Evolutionary conservation across 2,888 invertebrate genomes (phyloP).

Genomic region (Heterodera filipjevi): DNA sequence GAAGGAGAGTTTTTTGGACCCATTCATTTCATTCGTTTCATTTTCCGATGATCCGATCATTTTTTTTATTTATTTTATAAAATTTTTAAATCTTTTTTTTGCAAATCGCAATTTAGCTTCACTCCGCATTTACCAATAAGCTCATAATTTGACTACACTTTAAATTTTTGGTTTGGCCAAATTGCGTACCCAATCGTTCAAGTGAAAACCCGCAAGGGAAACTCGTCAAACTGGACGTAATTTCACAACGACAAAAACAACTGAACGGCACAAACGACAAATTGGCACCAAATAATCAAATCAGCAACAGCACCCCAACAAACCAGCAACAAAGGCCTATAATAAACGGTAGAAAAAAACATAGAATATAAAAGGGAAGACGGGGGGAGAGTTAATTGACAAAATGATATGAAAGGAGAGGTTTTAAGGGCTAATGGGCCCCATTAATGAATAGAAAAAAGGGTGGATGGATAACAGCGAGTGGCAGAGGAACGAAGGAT

Average conservation of each 20-base stretch:
- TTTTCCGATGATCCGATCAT: no score
- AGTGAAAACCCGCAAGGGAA: not conserved
- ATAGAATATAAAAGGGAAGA: not conserved
- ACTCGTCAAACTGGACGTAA: slow-evolving; percentile 25
- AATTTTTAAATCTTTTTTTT: no score
- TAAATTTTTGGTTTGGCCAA: not conserved
- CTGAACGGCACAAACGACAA: slow-evolving; percentile 10
- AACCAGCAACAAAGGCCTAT: not conserved
- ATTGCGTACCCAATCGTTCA: not conserved
- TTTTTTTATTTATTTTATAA: no score
- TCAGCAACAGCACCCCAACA: not conserved
- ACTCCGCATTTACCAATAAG: no score
- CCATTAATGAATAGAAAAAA: not conserved
- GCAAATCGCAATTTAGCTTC: no score
- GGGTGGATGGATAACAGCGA: not conserved
- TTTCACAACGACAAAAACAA: slow-evolving; percentile 31
- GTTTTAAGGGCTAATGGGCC: no score
- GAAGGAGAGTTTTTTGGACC: no score
- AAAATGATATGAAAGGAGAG: not conserved
- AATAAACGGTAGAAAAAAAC: slow-evolving; percentile 10
- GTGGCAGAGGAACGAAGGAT: not conserved
- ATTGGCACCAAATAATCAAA: not conserved
- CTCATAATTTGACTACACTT: not conserved
- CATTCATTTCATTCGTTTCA: no score
- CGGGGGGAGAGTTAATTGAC: not conserved